A percentile compares a stretch with the other conserved stretches of the same genome.
phyloP scores from a whole-genome alignment of 2,113 vertebrate species.

The Triplophysa siluroides region DNA sequence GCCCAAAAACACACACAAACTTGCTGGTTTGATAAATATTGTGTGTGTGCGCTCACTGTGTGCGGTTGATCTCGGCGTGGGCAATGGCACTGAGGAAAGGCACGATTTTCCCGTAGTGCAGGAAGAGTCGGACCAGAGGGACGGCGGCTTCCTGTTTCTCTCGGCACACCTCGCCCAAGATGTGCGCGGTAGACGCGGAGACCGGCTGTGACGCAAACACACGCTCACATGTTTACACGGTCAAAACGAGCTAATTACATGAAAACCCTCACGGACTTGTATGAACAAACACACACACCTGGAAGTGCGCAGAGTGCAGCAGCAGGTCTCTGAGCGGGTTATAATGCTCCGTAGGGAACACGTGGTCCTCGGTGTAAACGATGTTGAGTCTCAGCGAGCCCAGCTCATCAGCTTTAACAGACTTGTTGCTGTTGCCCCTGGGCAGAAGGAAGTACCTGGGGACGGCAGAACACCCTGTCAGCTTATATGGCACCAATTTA shows the following conservation, averaged over 20 bases:
- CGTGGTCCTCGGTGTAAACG: constrained; percentile 97
- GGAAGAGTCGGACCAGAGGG: constrained; percentile 91
- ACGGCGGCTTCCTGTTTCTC: constrained; percentile 98
- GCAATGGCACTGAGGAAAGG: constrained; percentile 97
- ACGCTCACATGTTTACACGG: background rate
- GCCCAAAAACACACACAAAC: background rate
- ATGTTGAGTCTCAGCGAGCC: constrained; percentile 95
- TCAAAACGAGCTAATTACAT: too few species aligned
- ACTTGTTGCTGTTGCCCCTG: constrained; percentile 89
- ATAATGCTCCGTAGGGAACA: constrained; percentile 92
- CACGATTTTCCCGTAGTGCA: constrained; percentile 93
- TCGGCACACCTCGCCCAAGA: constrained; percentile 93
- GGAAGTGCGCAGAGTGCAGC: constrained; percentile 84
- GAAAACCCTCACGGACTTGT: constrained; percentile 6
- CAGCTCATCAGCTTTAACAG: constrained; percentile 90
- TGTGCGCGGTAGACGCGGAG: constrained; percentile 89
- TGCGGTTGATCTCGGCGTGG: constrained; percentile 92
- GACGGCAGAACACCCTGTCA: background rate
- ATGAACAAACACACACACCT: constrained; percentile 70
- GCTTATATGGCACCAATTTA: background rate
- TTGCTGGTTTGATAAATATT: too few species aligned
- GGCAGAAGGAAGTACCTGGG: constrained; percentile 96
- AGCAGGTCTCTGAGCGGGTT: constrained; percentile 87
- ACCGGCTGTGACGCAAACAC: constrained; percentile 79
- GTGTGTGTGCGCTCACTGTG: constrained; percentile 83